Evolutionary conservation across 2,113 vertebrate species (phyloP).

Genomic region (Pseudois nayaur): DNA sequence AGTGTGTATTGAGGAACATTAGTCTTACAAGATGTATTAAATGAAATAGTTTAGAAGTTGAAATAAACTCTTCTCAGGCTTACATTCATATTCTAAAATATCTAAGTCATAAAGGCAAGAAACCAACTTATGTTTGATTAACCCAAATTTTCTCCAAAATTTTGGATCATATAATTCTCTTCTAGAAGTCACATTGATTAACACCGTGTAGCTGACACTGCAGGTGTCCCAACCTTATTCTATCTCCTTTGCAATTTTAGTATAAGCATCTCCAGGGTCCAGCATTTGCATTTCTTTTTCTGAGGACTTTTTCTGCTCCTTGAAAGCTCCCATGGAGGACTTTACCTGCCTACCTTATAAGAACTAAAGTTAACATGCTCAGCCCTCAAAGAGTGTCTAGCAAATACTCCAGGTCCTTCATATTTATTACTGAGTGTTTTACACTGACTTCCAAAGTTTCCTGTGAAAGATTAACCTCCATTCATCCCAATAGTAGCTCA

Average conservation of each 20-base stretch:
- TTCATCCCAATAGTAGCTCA: background rate
- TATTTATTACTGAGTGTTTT: background rate
- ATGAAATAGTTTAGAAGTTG: background rate
- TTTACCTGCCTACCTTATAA: background rate
- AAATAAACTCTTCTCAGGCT: background rate
- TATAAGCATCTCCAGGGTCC: background rate
- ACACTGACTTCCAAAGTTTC: background rate
- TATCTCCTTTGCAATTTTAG: background rate
- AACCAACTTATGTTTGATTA: background rate
- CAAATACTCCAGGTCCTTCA: background rate
- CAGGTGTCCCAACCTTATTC: background rate
- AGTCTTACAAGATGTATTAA: background rate
- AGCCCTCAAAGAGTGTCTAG: background rate
- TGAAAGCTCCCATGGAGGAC: background rate
- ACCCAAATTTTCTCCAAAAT: background rate
- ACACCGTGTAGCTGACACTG: background rate
- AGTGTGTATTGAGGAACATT: background rate
- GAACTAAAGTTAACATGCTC: background rate
- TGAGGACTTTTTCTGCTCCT: background rate
- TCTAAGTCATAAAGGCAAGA: background rate
- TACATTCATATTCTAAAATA: background rate
- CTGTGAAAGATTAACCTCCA: background rate
- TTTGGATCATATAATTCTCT: background rate
- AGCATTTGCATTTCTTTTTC: background rate
- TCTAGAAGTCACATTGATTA: background rate